Evolutionary conservation across 2,113 vertebrate species (phyloP).

Genomic region (Corvus cornix): DNA sequence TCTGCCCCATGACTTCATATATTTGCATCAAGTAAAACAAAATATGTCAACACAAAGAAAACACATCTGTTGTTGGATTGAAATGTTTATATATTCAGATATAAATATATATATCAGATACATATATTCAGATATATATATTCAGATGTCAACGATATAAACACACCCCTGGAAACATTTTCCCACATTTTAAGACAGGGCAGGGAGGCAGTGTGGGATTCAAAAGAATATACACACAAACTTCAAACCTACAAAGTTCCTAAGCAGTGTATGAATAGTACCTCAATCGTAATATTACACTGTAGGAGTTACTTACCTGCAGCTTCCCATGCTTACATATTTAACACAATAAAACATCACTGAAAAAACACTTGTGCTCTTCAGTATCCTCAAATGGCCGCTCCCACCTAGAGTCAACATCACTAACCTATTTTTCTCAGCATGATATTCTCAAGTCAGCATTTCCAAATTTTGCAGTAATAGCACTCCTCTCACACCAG

Average conservation of each 20-base stretch:
- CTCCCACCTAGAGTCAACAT: neutral
- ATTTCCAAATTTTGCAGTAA: neutral
- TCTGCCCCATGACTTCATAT: neutral
- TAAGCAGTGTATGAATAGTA: neutral
- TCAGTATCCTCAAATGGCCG: neutral
- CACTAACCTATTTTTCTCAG: neutral
- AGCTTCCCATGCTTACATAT: neutral
- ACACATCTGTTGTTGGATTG: neutral
- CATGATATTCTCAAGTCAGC: neutral
- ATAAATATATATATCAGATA: no score
- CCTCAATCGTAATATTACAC: neutral
- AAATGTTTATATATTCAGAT: neutral
- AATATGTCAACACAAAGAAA: neutral
- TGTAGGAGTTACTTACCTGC: neutral
- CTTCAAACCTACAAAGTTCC: fast-evolving
- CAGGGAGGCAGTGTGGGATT: neutral
- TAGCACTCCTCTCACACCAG: neutral
- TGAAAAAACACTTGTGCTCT: neutral
- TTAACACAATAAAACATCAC: neutral
- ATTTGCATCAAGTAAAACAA: neutral
- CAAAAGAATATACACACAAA: neutral
- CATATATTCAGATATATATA: no score
- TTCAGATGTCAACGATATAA: no score
- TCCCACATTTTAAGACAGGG: neutral
- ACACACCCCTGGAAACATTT: neutral